phyloP scores from a whole-genome alignment of 2,113 vertebrate species.

The Brevimyrus niger region DNA sequence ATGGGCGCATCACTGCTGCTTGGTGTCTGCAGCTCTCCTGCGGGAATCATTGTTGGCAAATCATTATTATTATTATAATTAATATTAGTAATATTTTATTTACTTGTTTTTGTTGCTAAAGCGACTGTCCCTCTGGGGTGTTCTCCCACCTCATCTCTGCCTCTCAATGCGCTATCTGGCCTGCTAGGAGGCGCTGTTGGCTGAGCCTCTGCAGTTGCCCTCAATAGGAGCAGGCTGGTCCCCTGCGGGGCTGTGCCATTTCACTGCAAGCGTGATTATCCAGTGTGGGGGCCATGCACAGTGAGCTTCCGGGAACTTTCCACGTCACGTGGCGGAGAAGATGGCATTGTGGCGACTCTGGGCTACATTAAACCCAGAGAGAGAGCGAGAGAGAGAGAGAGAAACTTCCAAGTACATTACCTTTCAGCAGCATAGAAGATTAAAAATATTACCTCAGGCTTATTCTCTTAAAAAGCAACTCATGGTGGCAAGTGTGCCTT shows the following conservation, averaged over 20 bases:
- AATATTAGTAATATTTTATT: neutral
- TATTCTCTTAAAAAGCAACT: neutral
- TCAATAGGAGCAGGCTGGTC: neutral
- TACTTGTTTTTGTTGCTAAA: constrained; percentile 6
- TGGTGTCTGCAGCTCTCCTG: neutral
- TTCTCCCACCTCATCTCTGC: neutral
- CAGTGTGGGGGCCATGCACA: neutral
- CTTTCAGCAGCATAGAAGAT: neutral
- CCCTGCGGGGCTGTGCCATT: neutral
- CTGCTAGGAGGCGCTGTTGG: neutral
- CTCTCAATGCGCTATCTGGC: neutral
- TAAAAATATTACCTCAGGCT: neutral
- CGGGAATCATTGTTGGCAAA: neutral
- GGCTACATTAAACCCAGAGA: neutral
- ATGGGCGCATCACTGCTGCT: neutral
- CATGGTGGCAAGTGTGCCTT: neutral
- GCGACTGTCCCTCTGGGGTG: neutral
- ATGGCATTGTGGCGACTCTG: neutral
- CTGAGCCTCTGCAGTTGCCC: neutral
- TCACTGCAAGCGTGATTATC: neutral
- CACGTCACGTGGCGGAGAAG: neutral
- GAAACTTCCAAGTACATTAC: neutral
- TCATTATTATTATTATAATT: neutral
- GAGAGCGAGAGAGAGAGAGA: neutral
- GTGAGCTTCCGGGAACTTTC: neutral